phyloP scores from a whole-genome alignment of 2,888 invertebrate genomes.

The Phymatocera aterrima region DNA sequence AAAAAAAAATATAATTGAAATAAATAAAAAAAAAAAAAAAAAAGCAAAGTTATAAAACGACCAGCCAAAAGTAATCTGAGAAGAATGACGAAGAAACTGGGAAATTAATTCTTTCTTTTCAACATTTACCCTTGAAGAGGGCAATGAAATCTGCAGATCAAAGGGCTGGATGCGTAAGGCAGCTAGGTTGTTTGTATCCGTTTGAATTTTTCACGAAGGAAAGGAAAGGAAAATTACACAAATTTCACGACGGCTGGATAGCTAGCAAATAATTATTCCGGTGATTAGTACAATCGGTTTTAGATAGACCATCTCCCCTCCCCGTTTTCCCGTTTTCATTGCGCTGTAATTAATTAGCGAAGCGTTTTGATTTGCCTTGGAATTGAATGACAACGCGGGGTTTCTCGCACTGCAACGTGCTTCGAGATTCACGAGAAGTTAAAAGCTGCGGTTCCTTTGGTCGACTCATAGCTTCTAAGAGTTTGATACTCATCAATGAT shows the following conservation, averaged over 20 bases:
- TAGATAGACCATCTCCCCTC: background rate
- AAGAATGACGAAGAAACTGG: background rate
- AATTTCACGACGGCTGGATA: background rate
- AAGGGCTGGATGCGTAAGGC: background rate
- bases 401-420: no score
- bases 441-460: slow-evolving; percentile 6
- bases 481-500: slow-evolving; percentile 9
- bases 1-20: background rate
- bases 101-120: background rate
- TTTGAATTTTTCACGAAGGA: slow-evolving; percentile 3
- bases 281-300: background rate
- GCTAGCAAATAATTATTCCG: background rate
- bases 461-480: background rate
- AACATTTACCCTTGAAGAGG: background rate
- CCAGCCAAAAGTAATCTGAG: background rate
- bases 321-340: no score
- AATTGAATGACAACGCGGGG: background rate
- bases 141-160: background rate
- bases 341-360: background rate
- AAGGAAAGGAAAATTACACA: background rate
- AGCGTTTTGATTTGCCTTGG: background rate
- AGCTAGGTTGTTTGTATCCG: background rate
- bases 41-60: background rate
- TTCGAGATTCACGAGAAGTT: background rate
- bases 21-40: background rate